A percentile compares a stretch with the other conserved stretches of the same genome.
phyloP scores from a whole-genome alignment of 2,888 invertebrate species.

The Aplocera efformata region DNA sequence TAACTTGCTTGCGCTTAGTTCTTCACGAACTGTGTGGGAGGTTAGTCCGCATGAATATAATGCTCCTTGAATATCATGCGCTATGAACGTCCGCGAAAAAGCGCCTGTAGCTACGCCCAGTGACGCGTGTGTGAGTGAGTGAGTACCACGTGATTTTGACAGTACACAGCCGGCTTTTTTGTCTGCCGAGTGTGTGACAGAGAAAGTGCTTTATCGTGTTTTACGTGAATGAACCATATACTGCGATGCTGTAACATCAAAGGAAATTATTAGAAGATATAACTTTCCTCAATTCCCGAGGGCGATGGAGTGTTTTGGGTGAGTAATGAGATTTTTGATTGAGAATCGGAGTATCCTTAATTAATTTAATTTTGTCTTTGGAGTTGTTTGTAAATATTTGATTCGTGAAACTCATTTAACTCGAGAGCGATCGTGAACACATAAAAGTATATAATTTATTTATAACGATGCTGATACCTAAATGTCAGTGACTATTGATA shows the following conservation, averaged over 20 bases:
- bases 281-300: conserved; percentile 42
- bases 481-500: conserved; percentile 11
- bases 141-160: conserved; percentile 74
- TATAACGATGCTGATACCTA: conserved; percentile 10
- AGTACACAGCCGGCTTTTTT: conserved; percentile 55
- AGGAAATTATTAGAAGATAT: conserved; percentile 44
- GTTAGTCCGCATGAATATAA: conserved; percentile 75
- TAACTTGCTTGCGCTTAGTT: conserved; percentile 77
- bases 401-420: conserved; percentile 26
- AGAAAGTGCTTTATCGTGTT: conserved; percentile 56
- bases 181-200: conserved; percentile 42
- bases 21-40: conserved; percentile 79
- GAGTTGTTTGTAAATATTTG: conserved; percentile 37
- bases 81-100: conserved; percentile 62
- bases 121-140: conserved; percentile 54
- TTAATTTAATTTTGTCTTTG: conserved; percentile 38
- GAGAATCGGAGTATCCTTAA: conserved; percentile 37
- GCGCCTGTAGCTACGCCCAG: conserved; percentile 52
- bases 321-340: conserved; percentile 54
- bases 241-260: conserved; percentile 52
- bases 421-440: conserved; percentile 22
- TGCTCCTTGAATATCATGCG: conserved; percentile 69
- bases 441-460: conserved; percentile 20
- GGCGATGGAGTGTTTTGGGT: conserved; percentile 66
- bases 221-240: conserved; percentile 40